Conservation (phyloP, 2,888 invertebrate genomes). For the Brachylomia viminalis region DNA sequence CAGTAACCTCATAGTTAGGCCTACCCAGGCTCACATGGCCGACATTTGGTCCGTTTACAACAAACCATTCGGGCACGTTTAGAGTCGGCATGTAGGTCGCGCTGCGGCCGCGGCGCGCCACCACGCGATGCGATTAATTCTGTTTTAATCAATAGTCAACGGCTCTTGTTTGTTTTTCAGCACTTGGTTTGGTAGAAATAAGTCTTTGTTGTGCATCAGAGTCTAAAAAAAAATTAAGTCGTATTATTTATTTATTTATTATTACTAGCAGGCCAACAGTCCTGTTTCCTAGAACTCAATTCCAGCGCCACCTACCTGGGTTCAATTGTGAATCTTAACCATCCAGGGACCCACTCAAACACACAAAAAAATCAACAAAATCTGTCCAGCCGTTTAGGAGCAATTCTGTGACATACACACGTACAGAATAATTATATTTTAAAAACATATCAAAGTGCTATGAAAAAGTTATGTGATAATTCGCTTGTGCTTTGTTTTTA, state of each 20-base stretch:
- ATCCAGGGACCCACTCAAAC: no score
- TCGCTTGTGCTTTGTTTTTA: not conserved
- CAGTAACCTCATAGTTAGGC: not conserved
- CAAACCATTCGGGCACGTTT: conserved; percentile 45
- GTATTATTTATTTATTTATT: no score
- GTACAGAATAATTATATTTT: no score
- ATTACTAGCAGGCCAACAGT: no score
- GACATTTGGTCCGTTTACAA: conserved; percentile 13
- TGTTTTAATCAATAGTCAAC: conserved; percentile 48
- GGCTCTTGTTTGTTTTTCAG: conserved; percentile 14
- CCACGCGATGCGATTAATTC: conserved; percentile 39
- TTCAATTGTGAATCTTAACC: no score
- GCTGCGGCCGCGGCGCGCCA: conserved; percentile 33
- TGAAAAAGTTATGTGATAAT: not conserved
- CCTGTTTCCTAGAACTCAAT: no score
- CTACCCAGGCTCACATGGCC: not conserved
- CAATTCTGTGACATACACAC: no score
- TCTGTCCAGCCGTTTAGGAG: no score
- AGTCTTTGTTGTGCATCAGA: not conserved
- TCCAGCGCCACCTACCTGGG: no score
- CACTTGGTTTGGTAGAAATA: not conserved
- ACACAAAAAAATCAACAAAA: no score
- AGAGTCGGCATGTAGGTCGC: conserved; percentile 48
- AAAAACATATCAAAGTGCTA: not conserved
- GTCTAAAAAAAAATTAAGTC: not conserved